Evolutionary conservation across 2,888 invertebrate genomes (phyloP), one percentile per base, ranked within the genome.

Genomic region (Rhingia rostrata): DNA sequence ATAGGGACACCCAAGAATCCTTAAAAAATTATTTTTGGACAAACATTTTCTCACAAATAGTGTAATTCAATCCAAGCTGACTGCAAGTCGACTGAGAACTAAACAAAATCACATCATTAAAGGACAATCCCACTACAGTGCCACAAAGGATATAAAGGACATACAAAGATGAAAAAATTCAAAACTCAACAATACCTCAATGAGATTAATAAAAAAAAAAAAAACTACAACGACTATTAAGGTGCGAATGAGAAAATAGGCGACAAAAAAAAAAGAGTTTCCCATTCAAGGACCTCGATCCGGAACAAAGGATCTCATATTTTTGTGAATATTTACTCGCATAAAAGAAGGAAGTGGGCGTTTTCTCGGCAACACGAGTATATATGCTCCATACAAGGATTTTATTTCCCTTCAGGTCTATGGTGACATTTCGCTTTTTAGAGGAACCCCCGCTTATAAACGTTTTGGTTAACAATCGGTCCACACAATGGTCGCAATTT

Each of bases 261-360:
- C 22, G 22, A 30, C 35, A 37, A 43, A 45, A 82, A 54, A 49
- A 74, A 79, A 84, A 84, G 79, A 79, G 79, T 74, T 83, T 54
- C 12, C 22, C 60, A 54, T 35, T 35, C 35, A 58, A 77, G 64
- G 74, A 47, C 47, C 73, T 47, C 39, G 37, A 32, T 56, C 7
- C 3, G 6, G 60, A 45, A 83, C 78, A 78, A 83, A 56, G 35
- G 22, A 3, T 5, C 22, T 22, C 2, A 22, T 22, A n/a, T 22
- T 22, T 47, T 49, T 45, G 45, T 60, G 41, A 58, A 60, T 37
- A 37, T 51, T 30, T 45, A 33, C 45, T 12, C 30, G 6, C 12
- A 22, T 47, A 7, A 58, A 43, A 73, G 51, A 84, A 84, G 83
- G 83, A 84, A 84, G 83, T 84, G 79, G 83, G 83, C 83, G 83